A percentile compares a stretch with the other conserved stretches of the same genome.
These are phyloP conservation scores for Poeciliopsis occidentalis DNA, from an alignment of 2,113 vertebrate genomes.

Conservation along the genomic window DNA sequence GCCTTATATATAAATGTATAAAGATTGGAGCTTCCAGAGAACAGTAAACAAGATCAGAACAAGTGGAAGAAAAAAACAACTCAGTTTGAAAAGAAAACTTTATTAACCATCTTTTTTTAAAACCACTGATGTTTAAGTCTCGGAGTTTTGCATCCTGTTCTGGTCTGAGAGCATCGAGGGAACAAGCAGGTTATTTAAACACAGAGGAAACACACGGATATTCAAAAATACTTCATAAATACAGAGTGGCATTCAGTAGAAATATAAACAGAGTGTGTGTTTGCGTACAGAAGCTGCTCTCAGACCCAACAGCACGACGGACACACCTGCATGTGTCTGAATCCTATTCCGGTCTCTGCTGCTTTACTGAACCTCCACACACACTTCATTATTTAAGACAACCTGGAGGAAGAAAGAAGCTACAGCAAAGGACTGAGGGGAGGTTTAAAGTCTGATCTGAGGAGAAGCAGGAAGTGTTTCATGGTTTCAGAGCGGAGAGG, in stretches of 20 bases:
- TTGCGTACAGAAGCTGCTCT: conserved; percentile 36
- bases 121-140: conserved; percentile 26
- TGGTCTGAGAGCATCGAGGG: conserved; percentile 46
- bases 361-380: background rate
- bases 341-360: conserved; percentile 4
- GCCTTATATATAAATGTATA: no score
- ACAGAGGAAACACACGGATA: conserved; percentile 29
- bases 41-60: background rate
- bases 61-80: background rate
- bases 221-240: conserved; percentile 59
- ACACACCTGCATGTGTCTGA: conserved; percentile 20
- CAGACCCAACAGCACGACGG: conserved; percentile 31
- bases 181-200: conserved; percentile 10
- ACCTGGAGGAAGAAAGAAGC: background rate
- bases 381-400: conserved; percentile 2
- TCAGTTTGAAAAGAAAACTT: conserved; percentile 42
- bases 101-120: conserved; percentile 56
- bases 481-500: background rate
- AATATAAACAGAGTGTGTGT: conserved; percentile 25
- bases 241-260: conserved; percentile 26
- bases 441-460: background rate
- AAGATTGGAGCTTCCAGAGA: background rate
- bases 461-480: background rate
- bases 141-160: conserved; percentile 33
- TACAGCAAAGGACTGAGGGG: background rate